A percentile compares a stretch with the other conserved stretches of the same genome.
Evolutionary conservation across 2,113 vertebrate genomes (phyloP).

Genomic region (Pluvianellus socialis): DNA sequence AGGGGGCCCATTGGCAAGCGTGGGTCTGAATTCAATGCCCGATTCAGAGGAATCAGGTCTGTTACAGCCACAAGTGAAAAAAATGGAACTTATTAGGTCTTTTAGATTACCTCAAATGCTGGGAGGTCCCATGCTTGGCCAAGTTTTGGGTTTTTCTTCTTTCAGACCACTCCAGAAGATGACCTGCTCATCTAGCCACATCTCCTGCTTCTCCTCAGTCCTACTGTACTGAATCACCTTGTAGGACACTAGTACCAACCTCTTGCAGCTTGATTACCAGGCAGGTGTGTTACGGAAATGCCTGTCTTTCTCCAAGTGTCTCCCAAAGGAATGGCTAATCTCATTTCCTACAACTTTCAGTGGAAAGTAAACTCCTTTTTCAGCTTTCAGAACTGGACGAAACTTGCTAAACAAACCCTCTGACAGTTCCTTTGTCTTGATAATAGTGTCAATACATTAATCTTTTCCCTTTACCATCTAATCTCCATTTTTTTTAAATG

Average conservation of each 20-base stretch:
- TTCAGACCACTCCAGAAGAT: background rate
- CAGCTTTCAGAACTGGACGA: background rate
- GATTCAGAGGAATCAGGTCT: background rate
- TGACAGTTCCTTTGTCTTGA: background rate
- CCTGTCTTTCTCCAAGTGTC: background rate
- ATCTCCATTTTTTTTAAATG: slow-evolving; percentile 45
- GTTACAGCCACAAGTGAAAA: background rate
- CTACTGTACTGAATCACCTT: background rate
- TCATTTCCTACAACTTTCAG: background rate
- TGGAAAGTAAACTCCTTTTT: background rate
- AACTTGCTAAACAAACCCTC: background rate
- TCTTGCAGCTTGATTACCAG: background rate
- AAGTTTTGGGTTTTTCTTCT: background rate
- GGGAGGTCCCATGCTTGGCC: background rate
- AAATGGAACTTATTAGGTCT: rapidly evolving
- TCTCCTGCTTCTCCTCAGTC: background rate
- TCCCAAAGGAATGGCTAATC: background rate
- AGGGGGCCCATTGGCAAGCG: rapidly evolving
- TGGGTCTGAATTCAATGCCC: background rate
- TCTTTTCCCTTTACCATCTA: slow-evolving; percentile 30
- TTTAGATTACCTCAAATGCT: background rate
- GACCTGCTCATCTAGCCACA: rapidly evolving
- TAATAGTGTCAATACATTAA: slow-evolving; percentile 35
- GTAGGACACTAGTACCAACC: background rate
- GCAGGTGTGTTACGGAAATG: background rate